Evolutionary conservation across 2,888 invertebrate species (phyloP).

Genomic region (Neocrepidodera transversa): DNA sequence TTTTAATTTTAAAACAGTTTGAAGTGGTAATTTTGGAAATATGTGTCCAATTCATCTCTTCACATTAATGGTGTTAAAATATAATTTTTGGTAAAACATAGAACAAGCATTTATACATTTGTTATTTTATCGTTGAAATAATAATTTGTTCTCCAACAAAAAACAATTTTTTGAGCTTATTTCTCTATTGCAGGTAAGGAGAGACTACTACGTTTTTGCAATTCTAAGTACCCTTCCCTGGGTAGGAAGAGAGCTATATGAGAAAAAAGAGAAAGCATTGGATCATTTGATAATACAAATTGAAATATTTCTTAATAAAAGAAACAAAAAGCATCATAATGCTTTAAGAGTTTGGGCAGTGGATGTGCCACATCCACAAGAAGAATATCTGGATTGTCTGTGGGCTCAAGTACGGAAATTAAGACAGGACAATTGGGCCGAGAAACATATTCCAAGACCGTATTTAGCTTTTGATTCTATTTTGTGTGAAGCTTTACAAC

Average conservation of each 20-base stretch:
- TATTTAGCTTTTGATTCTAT: slow-evolving; percentile 96
- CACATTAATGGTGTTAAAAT: too few relatives aligned
- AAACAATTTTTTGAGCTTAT: too few relatives aligned
- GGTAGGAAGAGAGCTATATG: slow-evolving; percentile 95
- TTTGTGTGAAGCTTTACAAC: slow-evolving; percentile 94
- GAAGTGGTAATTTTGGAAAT: too few relatives aligned
- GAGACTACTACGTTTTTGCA: slow-evolving; percentile 86
- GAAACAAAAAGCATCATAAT: slow-evolving; percentile 92
- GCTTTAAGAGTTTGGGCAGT: slow-evolving; percentile 93
- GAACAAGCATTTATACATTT: too few relatives aligned
- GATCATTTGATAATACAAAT: slow-evolving; percentile 89
- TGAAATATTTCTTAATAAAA: slow-evolving; percentile 89
- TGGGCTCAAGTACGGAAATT: slow-evolving; percentile 95
- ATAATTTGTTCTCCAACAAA: too few relatives aligned
- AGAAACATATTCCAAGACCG: slow-evolving; percentile 94
- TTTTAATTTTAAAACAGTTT: too few relatives aligned
- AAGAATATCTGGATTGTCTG: slow-evolving; percentile 94
- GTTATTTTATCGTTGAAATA: too few relatives aligned
- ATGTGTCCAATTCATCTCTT: too few relatives aligned
- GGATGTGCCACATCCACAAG: slow-evolving; percentile 95
- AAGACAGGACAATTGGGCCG: slow-evolving; percentile 94
- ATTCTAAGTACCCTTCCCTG: slow-evolving; percentile 93
- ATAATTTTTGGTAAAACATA: too few relatives aligned
- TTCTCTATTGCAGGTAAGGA: slow-evolving; percentile 65
- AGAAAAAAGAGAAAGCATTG: slow-evolving; percentile 93